Percentiles rank a stretch among this genome's conserved stretches.
These are phyloP conservation scores for Hypomecis atomaria DNA, from an alignment of 2,888 invertebrate species.

Conservation along the genomic window DNA sequence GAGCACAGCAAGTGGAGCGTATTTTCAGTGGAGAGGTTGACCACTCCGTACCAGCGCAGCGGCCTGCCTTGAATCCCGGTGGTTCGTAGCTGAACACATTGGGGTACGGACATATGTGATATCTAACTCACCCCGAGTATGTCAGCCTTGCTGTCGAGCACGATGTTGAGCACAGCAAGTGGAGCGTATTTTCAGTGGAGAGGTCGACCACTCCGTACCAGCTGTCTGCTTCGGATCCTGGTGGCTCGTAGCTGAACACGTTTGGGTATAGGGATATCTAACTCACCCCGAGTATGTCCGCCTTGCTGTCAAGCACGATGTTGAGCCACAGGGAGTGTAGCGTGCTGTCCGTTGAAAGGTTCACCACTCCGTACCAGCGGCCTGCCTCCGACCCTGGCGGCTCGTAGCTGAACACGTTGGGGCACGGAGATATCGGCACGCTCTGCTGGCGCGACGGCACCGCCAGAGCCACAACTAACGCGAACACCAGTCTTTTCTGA, in stretches of 20 bases:
- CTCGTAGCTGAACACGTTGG: slow-evolving; percentile 85
- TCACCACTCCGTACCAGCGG: slow-evolving; percentile 86
- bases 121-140: slow-evolving; percentile 82
- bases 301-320: slow-evolving; percentile 83
- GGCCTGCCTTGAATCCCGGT: slow-evolving; percentile 78
- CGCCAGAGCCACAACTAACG: slow-evolving; percentile 54
- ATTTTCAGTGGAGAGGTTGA: slow-evolving; percentile 83
- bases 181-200: slow-evolving; percentile 82
- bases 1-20: slow-evolving; percentile 85
- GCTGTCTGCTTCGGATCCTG: slow-evolving; percentile 80
- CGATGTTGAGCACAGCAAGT: slow-evolving; percentile 85
- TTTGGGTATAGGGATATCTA: not conserved
- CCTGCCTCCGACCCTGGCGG: slow-evolving; percentile 80
- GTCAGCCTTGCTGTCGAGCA: slow-evolving; percentile 84
- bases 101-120: not conserved
- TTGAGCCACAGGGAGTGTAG: slow-evolving; percentile 86
- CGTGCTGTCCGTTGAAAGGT: slow-evolving; percentile 82
- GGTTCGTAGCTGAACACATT: slow-evolving; percentile 83
- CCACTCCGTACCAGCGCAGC: slow-evolving; percentile 87
- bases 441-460: slow-evolving; percentile 61
- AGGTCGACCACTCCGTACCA: slow-evolving; percentile 86
- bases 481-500: slow-evolving; percentile 40
- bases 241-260: slow-evolving; percentile 84
- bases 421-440: slow-evolving; percentile 82
- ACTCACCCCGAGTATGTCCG: slow-evolving; percentile 86